Percentiles rank a stretch among this genome's conserved stretches.
These are phyloP conservation scores for Calosoma granatense DNA, from an alignment of 1,140 invertebrate species.

Conservation along the genomic window DNA sequence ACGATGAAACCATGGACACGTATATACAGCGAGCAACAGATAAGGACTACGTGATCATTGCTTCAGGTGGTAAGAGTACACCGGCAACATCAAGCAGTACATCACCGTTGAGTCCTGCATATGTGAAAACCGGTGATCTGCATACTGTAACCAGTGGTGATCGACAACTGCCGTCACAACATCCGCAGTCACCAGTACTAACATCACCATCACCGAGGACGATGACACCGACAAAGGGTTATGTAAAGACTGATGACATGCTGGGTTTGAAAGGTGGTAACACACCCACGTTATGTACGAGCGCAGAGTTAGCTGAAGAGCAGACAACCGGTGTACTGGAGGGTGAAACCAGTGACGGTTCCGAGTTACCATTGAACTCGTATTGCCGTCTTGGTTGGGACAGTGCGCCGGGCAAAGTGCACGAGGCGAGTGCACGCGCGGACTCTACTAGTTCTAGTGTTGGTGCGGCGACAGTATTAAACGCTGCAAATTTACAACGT, in stretches of 20 bases:
- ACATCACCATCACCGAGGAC: too few relatives aligned
- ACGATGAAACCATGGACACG: background rate
- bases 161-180: too few relatives aligned
- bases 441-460: conserved; percentile 11
- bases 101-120: background rate
- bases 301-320: too few relatives aligned
- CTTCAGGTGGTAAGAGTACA: background rate
- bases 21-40: background rate
- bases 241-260: conserved; percentile 2
- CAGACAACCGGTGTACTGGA: too few relatives aligned
- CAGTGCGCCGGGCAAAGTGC: background rate
- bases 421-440: too few relatives aligned
- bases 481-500: background rate
- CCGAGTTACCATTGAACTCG: background rate
- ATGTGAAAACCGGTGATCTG: background rate
- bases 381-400: background rate
- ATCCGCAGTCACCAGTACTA: too few relatives aligned
- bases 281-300: background rate
- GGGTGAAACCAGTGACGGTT: too few relatives aligned
- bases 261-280: background rate
- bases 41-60: background rate
- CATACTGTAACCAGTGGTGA: background rate
- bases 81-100: too few relatives aligned
- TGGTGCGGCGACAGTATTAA: conserved; percentile 15
- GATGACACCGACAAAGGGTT: background rate